Base-by-base conservation (phyloP, 2,888 invertebrate species). In the Horisme vitalbata region DNA sequence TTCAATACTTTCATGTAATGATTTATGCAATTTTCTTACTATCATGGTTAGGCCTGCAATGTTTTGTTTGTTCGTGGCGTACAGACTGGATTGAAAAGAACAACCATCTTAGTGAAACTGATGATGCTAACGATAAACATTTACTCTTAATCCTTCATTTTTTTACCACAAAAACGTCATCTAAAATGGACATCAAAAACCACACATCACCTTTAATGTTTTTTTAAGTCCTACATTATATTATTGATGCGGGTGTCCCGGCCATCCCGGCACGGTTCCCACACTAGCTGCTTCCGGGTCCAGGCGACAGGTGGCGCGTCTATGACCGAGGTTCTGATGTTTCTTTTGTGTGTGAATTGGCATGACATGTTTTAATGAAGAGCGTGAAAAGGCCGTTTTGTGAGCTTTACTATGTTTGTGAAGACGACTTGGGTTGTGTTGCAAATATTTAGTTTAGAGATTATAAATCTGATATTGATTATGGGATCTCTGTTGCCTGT, bases 261-360 rank as follows among this genome's bases (percentile, higher is more conserved):
- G 26, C 24, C 26, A 31, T 35, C 33, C 38, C 43, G 37, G 38
- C 31, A 23, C 8, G 34, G 27, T 47, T 47, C 47, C 47, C 47
- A 47, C 47, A 27, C 32, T 41, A 11, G 15, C 31, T 18, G 44
- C 46, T 66, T 68, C 66, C 69, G 69, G 67, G 69, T 64, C 55
- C 57, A 33, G 8, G 26, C 26, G 45, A 41, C 52, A 52, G 52
- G 52, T 52, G 52, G 30, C 18, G 11, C 20, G 10, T 2, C 37
- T 33, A 18, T 35, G 21, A 38, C 20, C 34, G 15, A 21, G 7
- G 35, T 34, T 31, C 26, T 24, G 6, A 31, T 20, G 15, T 31
- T 37, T 30, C 27, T 18, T 28, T 35, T 43, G 13, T 31, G 23
- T n/a, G 28, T 30, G 49, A 45, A 44, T 41, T 41, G 44, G 31